A percentile compares a stretch with the other conserved stretches of the same genome.
phyloP scores from a whole-genome alignment of 1,140 invertebrate genomes.

The Aricia agestis region DNA sequence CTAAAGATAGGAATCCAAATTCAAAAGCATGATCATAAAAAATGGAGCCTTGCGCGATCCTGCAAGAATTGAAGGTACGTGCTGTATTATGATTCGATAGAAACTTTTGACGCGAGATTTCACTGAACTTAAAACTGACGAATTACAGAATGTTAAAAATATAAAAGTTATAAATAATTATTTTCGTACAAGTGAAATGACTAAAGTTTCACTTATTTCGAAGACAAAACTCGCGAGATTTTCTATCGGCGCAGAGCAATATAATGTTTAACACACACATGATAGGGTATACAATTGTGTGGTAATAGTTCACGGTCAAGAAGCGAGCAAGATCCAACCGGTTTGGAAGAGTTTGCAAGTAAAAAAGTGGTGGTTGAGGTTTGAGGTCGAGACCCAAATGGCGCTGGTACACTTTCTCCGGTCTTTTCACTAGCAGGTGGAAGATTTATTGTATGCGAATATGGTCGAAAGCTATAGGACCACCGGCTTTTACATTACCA shows the following conservation, averaged over 20 bases:
- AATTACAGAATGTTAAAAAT: not conserved
- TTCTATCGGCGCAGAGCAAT: not conserved
- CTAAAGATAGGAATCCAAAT: too few species aligned
- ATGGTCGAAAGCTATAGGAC: conserved; percentile 6
- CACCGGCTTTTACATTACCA: not conserved
- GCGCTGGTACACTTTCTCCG: conserved; percentile 70
- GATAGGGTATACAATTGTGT: conserved; percentile 12
- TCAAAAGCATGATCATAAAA: too few species aligned
- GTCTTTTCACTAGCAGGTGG: conserved; percentile 50
- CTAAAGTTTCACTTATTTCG: conserved; percentile 11
- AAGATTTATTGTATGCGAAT: conserved; percentile 39
- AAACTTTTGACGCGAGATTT: not conserved
- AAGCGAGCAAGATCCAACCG: conserved; percentile 38
- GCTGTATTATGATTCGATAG: not conserved
- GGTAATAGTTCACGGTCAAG: conserved; percentile 34
- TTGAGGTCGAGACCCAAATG: conserved; percentile 72
- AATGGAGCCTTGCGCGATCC: too few species aligned
- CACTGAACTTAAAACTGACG: not conserved
- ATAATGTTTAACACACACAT: not conserved
- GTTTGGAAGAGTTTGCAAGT: conserved; percentile 55
- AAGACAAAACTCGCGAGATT: not conserved
- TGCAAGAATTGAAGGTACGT: not conserved
- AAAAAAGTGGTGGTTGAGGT: conserved; percentile 60
- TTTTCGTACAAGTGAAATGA: not conserved
- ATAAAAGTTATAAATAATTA: conserved; percentile 1